Base-by-base conservation (phyloP, 2,797 vertebrate species). In the Myoxocephalus aenaeus region DNA sequence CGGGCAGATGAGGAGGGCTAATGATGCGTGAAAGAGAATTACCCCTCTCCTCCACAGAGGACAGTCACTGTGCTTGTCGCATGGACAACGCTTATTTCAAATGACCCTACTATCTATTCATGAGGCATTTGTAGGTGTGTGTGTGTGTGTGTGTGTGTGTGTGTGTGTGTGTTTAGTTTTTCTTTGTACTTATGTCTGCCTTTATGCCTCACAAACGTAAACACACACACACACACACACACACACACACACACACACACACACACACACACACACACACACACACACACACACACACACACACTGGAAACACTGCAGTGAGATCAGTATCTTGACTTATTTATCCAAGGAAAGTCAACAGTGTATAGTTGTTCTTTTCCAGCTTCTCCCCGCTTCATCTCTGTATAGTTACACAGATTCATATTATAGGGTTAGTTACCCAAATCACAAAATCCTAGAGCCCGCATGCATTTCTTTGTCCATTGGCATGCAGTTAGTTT, bases 1-100 rank as follows among this genome's bases (percentile, higher is more conserved):
- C 29, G 1, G 53, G 75, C 65, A 87, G 75, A 92, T 71, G 83
- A 86, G 70, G 83, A 81, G 75, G 42, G 67, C 69, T 93, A 93
- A 93, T 92, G 89, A 89, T 72, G 79, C 53, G 63, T 90, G 91
- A 88, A 90, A 91, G 84, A 90, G 86, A 91, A 90, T 90, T 79
- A 89, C 68, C 70, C 80, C 66, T 86, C 81, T 83, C 75, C 83
- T 85, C 84, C 87, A 78, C 78, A 86, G 83, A 92, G 87, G 89
- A 90, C 80, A 84, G 81, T 69, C 85, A 27, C 80, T 78, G 72
- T 38, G 77, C 80, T 83, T 73, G 73, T 87, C 62, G 15, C 78
- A 75, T 70, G 86, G 77, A 80, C 83, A 68, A 62, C 65, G 9
- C 77, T 81, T 76, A 77, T 75, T 85, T 79, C 74, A 84, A 88